Evolutionary conservation across 1,140 invertebrate species (phyloP), one percentile per base, ranked within the genome.

Genomic region (Pseudoatta argentina): DNA sequence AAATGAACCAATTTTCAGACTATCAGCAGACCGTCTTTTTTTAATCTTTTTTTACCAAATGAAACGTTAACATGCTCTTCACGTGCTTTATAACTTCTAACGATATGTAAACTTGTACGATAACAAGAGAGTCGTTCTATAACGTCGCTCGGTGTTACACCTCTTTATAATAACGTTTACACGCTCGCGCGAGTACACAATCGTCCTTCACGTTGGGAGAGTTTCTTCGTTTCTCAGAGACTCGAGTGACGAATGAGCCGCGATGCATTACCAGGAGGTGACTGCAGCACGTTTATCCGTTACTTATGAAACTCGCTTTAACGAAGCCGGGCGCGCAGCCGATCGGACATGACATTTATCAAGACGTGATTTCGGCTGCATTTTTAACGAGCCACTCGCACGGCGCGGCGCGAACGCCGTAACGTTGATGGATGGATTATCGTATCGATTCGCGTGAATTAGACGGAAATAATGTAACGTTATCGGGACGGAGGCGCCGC

Each of bases 341-440:
- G 85, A 86, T 86, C 64, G 53, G 55, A 34, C 39, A 44, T 72
- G 88, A 87, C 89, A 90, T 90, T 90, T 90, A 90, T 90, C 89
- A 89, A 89, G 75, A 85, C 79, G 63, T 82, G 88, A 89, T 89
- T 90, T 89, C 86, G 73, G 61, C 69, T 72, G 79, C 85, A 81
- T 89, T 77, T 87, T 83, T 90, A 90, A 90, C 83, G 88, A 90
- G 85, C 72, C 64, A 34, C n/a, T n/a, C 39, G 76, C 59, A 16
- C 57, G 39, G 63, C 34, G 34, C 30, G 24, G 67, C 27, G 18
- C 73, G 73, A 85, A 83, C 53, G 63, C 57, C 59, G 57, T 39
- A 77, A 89, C 87, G 66, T 72, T 89, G 89, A 90, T 90, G 69
- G 86, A 90, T 90, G 89, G 89, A 24, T 89, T 85, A 76, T 75